Evolutionary conservation across 1,140 invertebrate species (phyloP), one percentile per base, ranked within the genome.

Genomic region (Sycophaga agraensis): DNA sequence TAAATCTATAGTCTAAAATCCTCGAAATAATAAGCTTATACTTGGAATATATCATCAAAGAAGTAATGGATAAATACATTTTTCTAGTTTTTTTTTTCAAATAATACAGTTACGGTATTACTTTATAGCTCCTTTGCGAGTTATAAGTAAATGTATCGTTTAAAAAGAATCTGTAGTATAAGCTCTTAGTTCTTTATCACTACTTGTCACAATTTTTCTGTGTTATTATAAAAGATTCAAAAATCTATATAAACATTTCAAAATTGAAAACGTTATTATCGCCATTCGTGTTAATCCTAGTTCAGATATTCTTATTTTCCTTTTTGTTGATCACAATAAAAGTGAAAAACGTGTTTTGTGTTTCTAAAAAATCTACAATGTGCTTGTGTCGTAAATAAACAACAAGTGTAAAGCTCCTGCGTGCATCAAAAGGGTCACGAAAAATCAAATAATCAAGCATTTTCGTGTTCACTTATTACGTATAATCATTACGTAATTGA

Each of bases 181-280:
- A 63, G 39, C 48, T 57, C 39, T 57, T 58, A 54, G 17, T 50
- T 43, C 26, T 58, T 17, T 63, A 63, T 57, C 61, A 58, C 48
- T 63, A 57, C 45, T 58, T 37, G 28, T 63, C 46, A 45, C 24
- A 59, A 63, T 56, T 48, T 53, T 60, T 55, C 31, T 55, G 50
- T 26, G 45, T 4, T 51, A 50, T 56, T 43, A 53, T 40, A 63
- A 62, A 63, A 63, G 57, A 57, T 50, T 53, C 22, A 58, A 51
- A 53, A 35, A 8, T 61, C 28, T 53, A 26, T 50, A 51, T 40
- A 35, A 59, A 51, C 12, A 51, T 51, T 59, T 40, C 35, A 14
- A 43, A 59, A 34, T 24, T 42, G 48, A 50, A 43, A 48, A 55
- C 31, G 54, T 55, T 62, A 0, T 56, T 56, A 55, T 55, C 42